Base-by-base conservation (phyloP, 2,797 vertebrate species). In the Myotis pilosus region DNA sequence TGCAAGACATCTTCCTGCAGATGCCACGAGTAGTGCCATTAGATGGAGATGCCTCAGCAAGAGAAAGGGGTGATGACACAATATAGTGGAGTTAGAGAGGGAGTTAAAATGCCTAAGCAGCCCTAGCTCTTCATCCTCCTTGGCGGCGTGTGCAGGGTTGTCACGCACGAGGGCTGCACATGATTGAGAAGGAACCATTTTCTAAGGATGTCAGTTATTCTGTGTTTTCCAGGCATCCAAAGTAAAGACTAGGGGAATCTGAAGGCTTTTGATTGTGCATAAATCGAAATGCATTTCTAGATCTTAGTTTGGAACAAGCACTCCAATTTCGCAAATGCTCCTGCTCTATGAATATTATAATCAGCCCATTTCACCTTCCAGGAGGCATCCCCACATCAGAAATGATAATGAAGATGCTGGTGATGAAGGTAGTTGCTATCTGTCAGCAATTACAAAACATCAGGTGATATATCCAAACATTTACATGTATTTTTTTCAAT, bases 151-250 rank as follows among this genome's bases (percentile, higher is more conserved):
- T 20, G 16, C 16, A 44, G n/a, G 15, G 12, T 36, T 44, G 38
- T n/a, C 15, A 23, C 1, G 10, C 30, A 55, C 5, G 44, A 57
- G 44, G 13, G 0, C 38, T 75, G 20, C 8, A 0, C 0, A 1
- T 79, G 71, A 78, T 74, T 75, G 57, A 33, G 12, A 44, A 49
- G 47, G 20, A 78, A 84, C 28, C 11, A 8, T 62, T 89, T 66
- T 20, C 33, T 76, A 64, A 62, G 44, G 23, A 28, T 55, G 8
- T 13, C 53, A 68, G 3, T 53, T 60, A 44, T 17, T n/a, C 69
- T 68, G 0, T 41, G 6, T 28, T 87, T 89, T 68, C 33, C 41
- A 68, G 60, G 38, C 33, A 62, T 10, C 47, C 60, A 89, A 82
- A 85, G 12, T 36, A 33, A 94, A 64, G 66, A 47, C 33, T 12